These are phyloP conservation scores for Rhinogobio ventralis DNA, from an alignment of 2,797 vertebrate species.

Conservation along the genomic window DNA sequence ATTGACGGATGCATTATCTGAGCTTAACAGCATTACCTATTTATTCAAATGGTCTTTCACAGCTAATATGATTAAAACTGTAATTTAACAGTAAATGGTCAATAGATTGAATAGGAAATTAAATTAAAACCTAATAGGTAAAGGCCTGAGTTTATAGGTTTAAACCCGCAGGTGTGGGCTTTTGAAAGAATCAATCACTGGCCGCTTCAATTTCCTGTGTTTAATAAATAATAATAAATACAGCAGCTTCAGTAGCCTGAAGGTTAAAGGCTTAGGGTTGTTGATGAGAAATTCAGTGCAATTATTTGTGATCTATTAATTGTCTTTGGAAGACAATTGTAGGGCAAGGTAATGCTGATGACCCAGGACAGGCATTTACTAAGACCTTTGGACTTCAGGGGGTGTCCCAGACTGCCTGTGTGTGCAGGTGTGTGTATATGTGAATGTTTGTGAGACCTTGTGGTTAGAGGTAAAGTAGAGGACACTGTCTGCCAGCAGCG, in stretches of 20 bases:
- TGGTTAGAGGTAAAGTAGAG: constrained; percentile 88
- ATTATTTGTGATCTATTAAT: background rate
- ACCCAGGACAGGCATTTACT: background rate
- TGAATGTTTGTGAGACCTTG: constrained; percentile 16
- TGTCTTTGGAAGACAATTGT: background rate
- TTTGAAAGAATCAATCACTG: background rate
- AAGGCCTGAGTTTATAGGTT: background rate
- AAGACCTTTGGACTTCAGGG: background rate
- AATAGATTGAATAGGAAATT: background rate
- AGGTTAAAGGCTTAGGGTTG: background rate
- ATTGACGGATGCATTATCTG: background rate
- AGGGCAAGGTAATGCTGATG: background rate
- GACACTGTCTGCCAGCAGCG: constrained; percentile 82
- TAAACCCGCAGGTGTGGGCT: background rate
- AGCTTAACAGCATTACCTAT: background rate
- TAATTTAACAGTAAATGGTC: background rate
- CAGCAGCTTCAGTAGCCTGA: background rate
- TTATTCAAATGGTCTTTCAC: background rate
- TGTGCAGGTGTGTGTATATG: constrained; percentile 5
- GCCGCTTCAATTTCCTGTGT: background rate
- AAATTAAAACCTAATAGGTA: background rate
- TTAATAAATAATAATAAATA: background rate
- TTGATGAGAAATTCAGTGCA: background rate
- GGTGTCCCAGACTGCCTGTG: background rate
- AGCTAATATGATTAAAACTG: background rate